Conservation (phyloP, 2,113 vertebrate genomes). For the Cheilinus undulatus region DNA sequence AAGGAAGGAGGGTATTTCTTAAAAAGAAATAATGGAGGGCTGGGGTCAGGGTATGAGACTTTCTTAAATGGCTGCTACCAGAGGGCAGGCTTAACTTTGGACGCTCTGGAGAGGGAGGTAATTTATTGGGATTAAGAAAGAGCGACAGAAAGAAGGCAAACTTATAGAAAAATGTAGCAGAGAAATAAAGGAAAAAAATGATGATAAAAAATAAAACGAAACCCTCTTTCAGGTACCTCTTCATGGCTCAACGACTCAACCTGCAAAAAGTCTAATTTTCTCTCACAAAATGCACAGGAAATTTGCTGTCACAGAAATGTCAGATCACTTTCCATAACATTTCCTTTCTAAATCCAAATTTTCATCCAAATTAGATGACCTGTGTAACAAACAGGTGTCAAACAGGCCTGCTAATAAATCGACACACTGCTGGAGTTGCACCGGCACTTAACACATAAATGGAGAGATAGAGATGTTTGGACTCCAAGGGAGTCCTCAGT, state of each 20-base stretch:
- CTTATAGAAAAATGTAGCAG: conserved; percentile 26
- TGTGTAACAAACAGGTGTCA: conserved; percentile 2
- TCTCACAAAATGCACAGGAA: not conserved
- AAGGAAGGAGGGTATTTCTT: conserved; percentile 82
- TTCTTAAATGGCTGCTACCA: conserved; percentile 82
- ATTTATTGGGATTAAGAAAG: conserved; percentile 30
- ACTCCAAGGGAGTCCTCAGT: conserved; percentile 72
- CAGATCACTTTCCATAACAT: not conserved
- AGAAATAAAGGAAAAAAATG: conserved; percentile 13
- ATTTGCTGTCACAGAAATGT: not conserved
- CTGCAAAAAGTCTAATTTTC: not conserved
- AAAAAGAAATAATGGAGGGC: conserved; percentile 83
- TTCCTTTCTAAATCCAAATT: not conserved
- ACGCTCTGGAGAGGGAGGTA: conserved; percentile 59
- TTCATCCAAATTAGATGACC: not conserved
- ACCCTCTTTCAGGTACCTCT: conserved; percentile 23
- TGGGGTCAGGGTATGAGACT: conserved; percentile 83
- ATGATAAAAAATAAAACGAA: conserved; percentile 66
- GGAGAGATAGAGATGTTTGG: conserved; percentile 72
- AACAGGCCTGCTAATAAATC: conserved; percentile 11
- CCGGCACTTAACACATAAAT: conserved; percentile 26
- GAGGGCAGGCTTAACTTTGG: conserved; percentile 84
- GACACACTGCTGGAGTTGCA: conserved; percentile 18
- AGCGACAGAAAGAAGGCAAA: conserved; percentile 30
- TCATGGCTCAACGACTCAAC: not conserved